A percentile compares a stretch with the other conserved stretches of the same genome.
Evolutionary conservation across 2,888 invertebrate genomes (phyloP).

Genomic region (Agriotes lineatus): DNA sequence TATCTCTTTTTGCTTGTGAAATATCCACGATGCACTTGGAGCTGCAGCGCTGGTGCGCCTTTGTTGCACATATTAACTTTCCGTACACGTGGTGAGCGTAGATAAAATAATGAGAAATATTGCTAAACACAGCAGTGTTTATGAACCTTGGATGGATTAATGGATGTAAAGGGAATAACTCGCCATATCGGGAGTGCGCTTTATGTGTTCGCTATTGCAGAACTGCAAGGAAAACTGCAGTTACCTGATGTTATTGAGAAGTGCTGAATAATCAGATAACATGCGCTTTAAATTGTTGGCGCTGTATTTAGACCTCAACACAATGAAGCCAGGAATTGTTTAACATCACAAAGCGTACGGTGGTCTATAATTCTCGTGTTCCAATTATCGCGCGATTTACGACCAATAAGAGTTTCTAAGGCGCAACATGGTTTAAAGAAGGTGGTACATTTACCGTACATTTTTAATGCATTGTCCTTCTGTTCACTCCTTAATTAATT

Average conservation of each 20-base stretch:
- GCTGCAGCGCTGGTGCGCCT: neutral
- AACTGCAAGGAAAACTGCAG: slow-evolving; percentile 6
- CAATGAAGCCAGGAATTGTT: no score
- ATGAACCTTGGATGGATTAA: slow-evolving; percentile 8
- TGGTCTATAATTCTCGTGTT: no score
- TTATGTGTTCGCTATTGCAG: neutral
- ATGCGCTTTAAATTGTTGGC: neutral
- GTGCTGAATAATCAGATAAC: neutral
- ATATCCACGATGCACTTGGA: neutral
- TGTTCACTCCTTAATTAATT: no score
- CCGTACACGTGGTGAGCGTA: neutral
- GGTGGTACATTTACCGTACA: no score
- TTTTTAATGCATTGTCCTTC: no score
- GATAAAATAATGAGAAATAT: slow-evolving; percentile 19
- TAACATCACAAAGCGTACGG: no score
- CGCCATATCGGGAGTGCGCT: slow-evolving; percentile 5
- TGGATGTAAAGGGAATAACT: slow-evolving; percentile 14
- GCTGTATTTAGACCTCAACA: no score
- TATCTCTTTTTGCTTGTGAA: neutral
- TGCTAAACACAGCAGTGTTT: slow-evolving; percentile 12
- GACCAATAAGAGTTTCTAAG: no score
- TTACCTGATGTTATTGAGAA: slow-evolving; percentile 1
- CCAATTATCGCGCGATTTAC: no score
- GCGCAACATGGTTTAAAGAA: no score
- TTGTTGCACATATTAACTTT: slow-evolving; percentile 18